Conservation (phyloP, 2,888 invertebrate genomes). For the Tenodera sinensis region DNA sequence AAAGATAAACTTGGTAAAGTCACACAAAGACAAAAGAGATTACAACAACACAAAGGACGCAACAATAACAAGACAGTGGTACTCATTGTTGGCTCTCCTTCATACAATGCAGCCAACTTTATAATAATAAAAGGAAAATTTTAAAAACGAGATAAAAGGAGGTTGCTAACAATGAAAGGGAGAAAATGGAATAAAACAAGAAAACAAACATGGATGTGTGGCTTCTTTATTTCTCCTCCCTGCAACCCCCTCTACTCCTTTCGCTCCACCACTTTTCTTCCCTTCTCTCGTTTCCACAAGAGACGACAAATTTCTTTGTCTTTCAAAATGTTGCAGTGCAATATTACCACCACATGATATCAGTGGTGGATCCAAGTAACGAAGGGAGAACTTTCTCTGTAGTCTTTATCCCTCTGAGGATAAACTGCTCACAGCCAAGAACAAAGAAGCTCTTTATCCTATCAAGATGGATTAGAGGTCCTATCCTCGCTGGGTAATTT, state of each 20-base stretch:
- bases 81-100: neutral
- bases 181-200: slow-evolving; percentile 20
- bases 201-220: slow-evolving; percentile 6
- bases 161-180: slow-evolving; percentile 13
- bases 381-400: neutral
- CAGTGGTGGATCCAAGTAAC: neutral
- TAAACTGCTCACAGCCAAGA: neutral
- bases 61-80: neutral
- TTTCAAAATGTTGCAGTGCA: slow-evolving; percentile 18
- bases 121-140: neutral
- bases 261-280: neutral
- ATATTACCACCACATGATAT: neutral
- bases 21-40: neutral
- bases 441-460: neutral
- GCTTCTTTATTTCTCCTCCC: neutral
- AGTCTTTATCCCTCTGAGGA: neutral
- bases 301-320: slow-evolving; percentile 25
- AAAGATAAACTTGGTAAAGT: neutral
- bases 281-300: slow-evolving; percentile 26
- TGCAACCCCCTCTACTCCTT: neutral
- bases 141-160: slow-evolving; percentile 22
- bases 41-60: neutral
- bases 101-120: neutral
- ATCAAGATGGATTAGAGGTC: neutral
- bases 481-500: neutral